Conservation (phyloP, 1,140 invertebrate genomes). For the Amyelois transitella region DNA sequence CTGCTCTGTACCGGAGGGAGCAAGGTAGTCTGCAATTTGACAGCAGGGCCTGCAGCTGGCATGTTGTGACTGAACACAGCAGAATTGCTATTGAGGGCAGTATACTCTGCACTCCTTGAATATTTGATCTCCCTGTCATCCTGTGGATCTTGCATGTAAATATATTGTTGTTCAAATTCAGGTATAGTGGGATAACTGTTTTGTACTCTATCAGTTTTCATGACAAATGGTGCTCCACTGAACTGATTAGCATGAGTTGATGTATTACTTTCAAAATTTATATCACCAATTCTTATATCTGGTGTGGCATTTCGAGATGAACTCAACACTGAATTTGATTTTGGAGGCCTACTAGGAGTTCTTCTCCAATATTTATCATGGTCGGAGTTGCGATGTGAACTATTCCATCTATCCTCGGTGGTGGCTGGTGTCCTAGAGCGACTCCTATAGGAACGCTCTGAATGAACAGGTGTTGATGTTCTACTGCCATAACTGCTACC, state of each 20-base stretch:
- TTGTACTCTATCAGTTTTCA: constrained; percentile 53
- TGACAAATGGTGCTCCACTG: constrained; percentile 33
- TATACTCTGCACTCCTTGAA: constrained; percentile 61
- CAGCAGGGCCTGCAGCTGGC: constrained; percentile 27
- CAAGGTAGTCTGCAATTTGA: constrained; percentile 31
- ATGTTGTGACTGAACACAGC: constrained; percentile 49
- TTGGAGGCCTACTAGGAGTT: constrained; percentile 33
- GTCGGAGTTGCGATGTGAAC: constrained; percentile 38
- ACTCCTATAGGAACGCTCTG: constrained; percentile 63
- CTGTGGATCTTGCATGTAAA: constrained; percentile 43
- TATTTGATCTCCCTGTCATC: constrained; percentile 65
- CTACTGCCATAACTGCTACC: constrained; percentile 45
- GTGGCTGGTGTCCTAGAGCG: constrained; percentile 60
- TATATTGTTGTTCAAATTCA: constrained; percentile 51
- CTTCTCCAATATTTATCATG: constrained; percentile 54
- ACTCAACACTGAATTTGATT: constrained; percentile 35
- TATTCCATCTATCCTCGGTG: constrained; percentile 46
- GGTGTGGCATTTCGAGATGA: constrained; percentile 49
- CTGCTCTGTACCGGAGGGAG: constrained; percentile 32
- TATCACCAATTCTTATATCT: constrained; percentile 47
- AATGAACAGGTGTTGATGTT: constrained; percentile 54
- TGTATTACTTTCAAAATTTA: constrained; percentile 48
- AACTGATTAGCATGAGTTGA: constrained; percentile 26
- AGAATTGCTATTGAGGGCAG: constrained; percentile 36
- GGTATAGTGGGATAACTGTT: constrained; percentile 36